A percentile compares a stretch with the other conserved stretches of the same genome.
Evolutionary conservation across 2,797 vertebrate genomes (phyloP).

Genomic region (Allobates femoralis): DNA sequence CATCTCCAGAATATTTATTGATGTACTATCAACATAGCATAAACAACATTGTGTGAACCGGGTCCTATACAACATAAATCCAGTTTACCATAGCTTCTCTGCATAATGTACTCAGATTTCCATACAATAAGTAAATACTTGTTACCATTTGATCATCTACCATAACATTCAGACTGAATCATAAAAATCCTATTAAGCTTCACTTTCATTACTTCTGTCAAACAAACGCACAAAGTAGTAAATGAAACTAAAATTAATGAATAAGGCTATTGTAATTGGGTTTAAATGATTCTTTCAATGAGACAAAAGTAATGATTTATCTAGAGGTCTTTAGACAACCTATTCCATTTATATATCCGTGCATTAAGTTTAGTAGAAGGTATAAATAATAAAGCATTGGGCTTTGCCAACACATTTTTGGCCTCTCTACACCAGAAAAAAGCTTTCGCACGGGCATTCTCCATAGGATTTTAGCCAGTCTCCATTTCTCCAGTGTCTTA

Average conservation of each 20-base stretch:
- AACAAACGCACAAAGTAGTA: constrained; percentile 23
- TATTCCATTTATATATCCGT: not conserved
- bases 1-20: no score
- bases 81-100: no score
- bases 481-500: not conserved
- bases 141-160: not conserved
- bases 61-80: no score
- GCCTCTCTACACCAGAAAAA: not conserved
- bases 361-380: not conserved
- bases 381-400: constrained; percentile 4
- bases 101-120: no score
- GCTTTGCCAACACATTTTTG: not conserved
- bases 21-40: no score
- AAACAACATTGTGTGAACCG: no score
- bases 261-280: constrained; percentile 43
- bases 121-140: no score
- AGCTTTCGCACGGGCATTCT: not conserved
- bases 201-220: constrained; percentile 9
- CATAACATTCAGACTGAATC: not conserved
- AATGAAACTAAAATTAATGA: constrained; percentile 43
- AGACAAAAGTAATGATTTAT: constrained; percentile 24
- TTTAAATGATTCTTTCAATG: constrained; percentile 34
- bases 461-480: not conserved
- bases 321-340: not conserved
- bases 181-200: constrained; percentile 49